Conservation (phyloP, 2,797 vertebrate genomes). For the Harpagifer antarcticus region DNA sequence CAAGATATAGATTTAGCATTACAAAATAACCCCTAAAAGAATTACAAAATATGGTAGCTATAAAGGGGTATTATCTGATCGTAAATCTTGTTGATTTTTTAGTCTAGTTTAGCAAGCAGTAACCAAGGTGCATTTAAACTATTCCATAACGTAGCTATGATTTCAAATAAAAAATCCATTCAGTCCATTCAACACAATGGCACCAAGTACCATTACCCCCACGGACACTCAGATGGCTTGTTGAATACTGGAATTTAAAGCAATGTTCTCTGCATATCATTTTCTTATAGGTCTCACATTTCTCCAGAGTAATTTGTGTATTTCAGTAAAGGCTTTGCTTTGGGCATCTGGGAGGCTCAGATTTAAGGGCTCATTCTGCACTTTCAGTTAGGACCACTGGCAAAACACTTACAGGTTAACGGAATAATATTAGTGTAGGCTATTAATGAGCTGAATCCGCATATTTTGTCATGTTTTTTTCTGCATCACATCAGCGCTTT, state of each 20-base stretch:
- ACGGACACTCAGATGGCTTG: background rate
- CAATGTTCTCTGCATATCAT: slow-evolving; percentile 21
- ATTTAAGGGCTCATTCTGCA: slow-evolving; percentile 68
- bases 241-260: slow-evolving; percentile 18
- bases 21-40: background rate
- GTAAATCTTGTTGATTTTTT: background rate
- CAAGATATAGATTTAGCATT: background rate
- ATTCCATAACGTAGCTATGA: background rate
- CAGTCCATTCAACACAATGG: slow-evolving; percentile 6
- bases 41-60: background rate
- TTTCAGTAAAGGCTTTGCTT: slow-evolving; percentile 50
- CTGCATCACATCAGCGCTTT: slow-evolving; percentile 77
- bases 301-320: slow-evolving; percentile 49
- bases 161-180: background rate
- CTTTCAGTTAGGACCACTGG: slow-evolving; percentile 77
- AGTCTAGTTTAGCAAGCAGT: background rate
- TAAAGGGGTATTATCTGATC: background rate
- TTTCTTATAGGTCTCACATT: slow-evolving; percentile 36
- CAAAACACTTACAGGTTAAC: slow-evolving; percentile 70
- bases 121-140: background rate
- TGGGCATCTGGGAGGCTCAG: slow-evolving; percentile 46
- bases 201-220: background rate
- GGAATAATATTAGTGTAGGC: slow-evolving; percentile 79
- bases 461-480: slow-evolving; percentile 64
- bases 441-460: slow-evolving; percentile 77